phyloP scores from a whole-genome alignment of 1,140 invertebrate genomes.

The Formica exsecta region DNA sequence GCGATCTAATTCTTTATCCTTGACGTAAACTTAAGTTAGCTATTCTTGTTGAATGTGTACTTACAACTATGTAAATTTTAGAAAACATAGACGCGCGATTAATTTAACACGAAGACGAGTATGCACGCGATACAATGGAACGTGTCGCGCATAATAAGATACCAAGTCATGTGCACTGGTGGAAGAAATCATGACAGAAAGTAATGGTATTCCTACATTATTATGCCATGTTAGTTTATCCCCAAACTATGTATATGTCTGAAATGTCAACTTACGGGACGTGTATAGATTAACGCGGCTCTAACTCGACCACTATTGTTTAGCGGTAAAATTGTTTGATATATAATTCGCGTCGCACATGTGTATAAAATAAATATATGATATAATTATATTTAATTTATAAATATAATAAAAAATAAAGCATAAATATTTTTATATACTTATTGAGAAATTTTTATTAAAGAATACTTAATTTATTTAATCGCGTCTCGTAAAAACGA shows the following conservation, averaged over 20 bases:
- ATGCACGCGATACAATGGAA: not conserved
- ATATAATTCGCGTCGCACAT: not conserved
- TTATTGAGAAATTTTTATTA: not conserved
- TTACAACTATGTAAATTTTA: not conserved
- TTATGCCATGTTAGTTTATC: not conserved
- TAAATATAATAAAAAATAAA: not conserved
- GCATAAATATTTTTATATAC: not conserved
- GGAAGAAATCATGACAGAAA: constrained; percentile 41
- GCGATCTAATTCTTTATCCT: not conserved
- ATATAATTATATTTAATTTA: not conserved
- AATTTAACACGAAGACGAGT: not conserved
- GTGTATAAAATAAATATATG: not conserved
- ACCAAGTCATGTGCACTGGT: not conserved
- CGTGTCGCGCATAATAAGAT: constrained; percentile 2
- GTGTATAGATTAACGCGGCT: not conserved
- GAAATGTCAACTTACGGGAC: constrained; percentile 6
- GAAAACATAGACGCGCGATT: constrained; percentile 9
- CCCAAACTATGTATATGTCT: not conserved
- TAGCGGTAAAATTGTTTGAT: not conserved
- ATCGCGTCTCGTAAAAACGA: not conserved
- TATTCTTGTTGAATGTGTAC: not conserved
- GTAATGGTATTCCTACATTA: constrained; percentile 16
- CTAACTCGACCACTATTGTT: not conserved
- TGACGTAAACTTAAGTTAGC: not conserved
- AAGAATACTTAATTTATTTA: not conserved